phyloP scores from a whole-genome alignment of 1,140 invertebrate genomes.

The Homalodisca vitripennis region DNA sequence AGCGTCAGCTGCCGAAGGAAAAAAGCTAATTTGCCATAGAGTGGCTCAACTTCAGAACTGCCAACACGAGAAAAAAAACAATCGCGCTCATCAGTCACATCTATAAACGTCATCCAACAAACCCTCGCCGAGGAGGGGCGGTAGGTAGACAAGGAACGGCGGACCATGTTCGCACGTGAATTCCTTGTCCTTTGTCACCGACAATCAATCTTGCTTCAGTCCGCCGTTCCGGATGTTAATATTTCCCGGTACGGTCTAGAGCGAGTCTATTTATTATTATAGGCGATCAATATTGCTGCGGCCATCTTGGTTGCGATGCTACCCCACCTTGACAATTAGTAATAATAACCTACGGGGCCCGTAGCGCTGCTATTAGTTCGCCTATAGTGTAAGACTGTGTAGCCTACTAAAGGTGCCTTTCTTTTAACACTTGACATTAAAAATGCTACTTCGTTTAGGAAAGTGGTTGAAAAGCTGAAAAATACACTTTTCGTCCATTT shows the following conservation, averaged over 20 bases:
- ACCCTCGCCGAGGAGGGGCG: neutral
- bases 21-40: too few species aligned
- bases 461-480: too few species aligned
- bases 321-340: conserved; percentile 18
- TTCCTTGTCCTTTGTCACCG: conserved; percentile 10
- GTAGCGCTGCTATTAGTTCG: neutral
- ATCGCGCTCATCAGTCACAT: conserved; percentile 1
- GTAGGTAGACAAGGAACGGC: neutral
- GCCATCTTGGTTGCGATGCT: conserved; percentile 9
- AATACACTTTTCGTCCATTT: too few species aligned
- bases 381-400: too few species aligned
- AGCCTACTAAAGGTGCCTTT: too few species aligned
- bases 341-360: neutral
- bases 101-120: conserved; percentile 9
- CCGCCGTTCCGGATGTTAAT: conserved; percentile 23
- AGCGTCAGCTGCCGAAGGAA: too few species aligned
- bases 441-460: too few species aligned
- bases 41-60: conserved; percentile 16
- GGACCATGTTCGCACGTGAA: conserved; percentile 16
- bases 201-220: conserved; percentile 14
- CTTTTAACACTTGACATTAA: too few species aligned
- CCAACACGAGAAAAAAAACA: conserved; percentile 15
- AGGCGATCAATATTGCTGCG: conserved; percentile 1
- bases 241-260: conserved; percentile 14
- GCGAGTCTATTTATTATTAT: conserved; percentile 26